phyloP scores from a whole-genome alignment of 2,113 vertebrate genomes.

The Hydrolagus affinis region DNA sequence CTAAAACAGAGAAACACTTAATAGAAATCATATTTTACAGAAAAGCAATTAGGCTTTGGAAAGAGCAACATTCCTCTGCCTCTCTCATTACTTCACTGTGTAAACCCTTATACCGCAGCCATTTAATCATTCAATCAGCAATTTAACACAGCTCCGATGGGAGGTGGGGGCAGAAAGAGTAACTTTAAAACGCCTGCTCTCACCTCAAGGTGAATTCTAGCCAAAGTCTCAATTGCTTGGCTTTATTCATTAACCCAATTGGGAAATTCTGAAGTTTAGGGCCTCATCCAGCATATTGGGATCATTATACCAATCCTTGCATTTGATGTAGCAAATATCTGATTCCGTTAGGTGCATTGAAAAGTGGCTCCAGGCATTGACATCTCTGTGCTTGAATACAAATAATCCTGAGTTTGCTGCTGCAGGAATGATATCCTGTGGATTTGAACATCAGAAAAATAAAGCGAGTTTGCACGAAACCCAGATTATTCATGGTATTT shows the following conservation, averaged over 20 bases:
- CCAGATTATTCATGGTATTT: background rate
- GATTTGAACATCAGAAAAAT: background rate
- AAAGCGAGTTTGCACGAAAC: background rate
- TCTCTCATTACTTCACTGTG: background rate
- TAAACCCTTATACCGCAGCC: background rate
- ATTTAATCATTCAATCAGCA: constrained; percentile 6
- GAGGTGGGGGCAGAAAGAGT: background rate
- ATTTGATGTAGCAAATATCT: background rate
- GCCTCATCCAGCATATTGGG: too few species aligned
- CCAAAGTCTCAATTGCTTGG: too few species aligned
- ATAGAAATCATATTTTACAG: background rate
- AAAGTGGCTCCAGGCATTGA: background rate
- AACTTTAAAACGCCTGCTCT: background rate
- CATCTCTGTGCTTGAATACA: background rate
- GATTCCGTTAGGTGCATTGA: background rate
- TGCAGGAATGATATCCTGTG: too few species aligned
- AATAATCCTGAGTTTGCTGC: background rate
- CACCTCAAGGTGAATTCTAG: background rate
- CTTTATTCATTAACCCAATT: too few species aligned
- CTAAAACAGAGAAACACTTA: background rate
- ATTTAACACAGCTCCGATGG: background rate
- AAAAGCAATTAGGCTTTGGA: background rate
- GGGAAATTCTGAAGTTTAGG: too few species aligned
- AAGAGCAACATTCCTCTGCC: background rate
- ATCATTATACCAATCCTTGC: background rate